A percentile compares a stretch with the other conserved stretches of the same genome.
Evolutionary conservation across 1,140 invertebrate species (phyloP).

Genomic region (Lasioglossum albipes): DNA sequence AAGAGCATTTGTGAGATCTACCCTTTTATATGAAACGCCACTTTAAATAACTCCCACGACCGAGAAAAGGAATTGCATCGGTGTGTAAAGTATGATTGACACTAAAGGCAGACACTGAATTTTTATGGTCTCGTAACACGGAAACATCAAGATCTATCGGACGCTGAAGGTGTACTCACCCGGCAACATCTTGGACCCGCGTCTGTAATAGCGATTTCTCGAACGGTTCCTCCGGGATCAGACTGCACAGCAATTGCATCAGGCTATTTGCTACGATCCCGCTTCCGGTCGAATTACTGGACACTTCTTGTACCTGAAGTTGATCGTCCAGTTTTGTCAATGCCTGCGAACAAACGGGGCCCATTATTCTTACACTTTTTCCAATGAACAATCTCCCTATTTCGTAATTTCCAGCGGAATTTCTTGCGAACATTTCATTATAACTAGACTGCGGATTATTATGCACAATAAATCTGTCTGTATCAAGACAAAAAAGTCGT

Average conservation of each 20-base stretch:
- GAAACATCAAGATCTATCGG: slow-evolving; percentile 2
- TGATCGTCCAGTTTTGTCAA: slow-evolving; percentile 74
- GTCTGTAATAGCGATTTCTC: slow-evolving; percentile 72
- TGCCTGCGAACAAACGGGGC: slow-evolving; percentile 64
- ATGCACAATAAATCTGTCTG: too few species aligned
- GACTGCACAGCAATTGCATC: slow-evolving; percentile 76
- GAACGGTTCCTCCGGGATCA: slow-evolving; percentile 74
- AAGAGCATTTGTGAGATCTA: slow-evolving; percentile 1
- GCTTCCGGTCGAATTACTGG: slow-evolving; percentile 71
- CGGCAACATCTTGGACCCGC: slow-evolving; percentile 76
- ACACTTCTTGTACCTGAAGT: slow-evolving; percentile 71
- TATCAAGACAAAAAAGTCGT: too few species aligned
- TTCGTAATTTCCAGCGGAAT: too few species aligned
- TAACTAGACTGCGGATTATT: too few species aligned
- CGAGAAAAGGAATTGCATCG: slow-evolving; percentile 1
- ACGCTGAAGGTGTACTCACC: slow-evolving; percentile 68
- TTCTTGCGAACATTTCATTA: too few species aligned
- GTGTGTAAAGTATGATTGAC: slow-evolving; percentile 20
- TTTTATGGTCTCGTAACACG: slow-evolving; percentile 39
- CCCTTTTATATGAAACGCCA: not conserved
- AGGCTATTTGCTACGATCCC: slow-evolving; percentile 71
- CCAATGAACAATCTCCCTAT: not conserved
- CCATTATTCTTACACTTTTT: not conserved
- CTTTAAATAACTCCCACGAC: slow-evolving; percentile 1
- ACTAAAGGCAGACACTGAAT: slow-evolving; percentile 15